phyloP scores from a whole-genome alignment of 2,797 vertebrate genomes.

The Coluber constrictor region DNA sequence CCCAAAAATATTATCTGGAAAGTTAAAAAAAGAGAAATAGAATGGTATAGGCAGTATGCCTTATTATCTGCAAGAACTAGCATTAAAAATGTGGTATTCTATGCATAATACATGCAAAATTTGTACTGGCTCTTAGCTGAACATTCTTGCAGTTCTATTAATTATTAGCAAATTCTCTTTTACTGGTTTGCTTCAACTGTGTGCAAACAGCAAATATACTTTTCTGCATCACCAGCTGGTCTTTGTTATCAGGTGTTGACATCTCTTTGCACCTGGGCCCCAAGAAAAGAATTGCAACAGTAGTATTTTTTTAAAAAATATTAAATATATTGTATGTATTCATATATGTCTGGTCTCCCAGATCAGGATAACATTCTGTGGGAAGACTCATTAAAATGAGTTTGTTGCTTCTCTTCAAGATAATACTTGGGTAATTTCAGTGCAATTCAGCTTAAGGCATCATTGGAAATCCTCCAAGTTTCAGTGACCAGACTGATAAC shows the following conservation, averaged over 20 bases:
- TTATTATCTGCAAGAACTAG: slow-evolving; percentile 8
- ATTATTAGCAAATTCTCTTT: background rate
- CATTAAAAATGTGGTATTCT: background rate
- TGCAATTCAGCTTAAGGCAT: background rate
- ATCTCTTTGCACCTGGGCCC: background rate
- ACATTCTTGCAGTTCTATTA: background rate
- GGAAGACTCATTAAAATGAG: background rate
- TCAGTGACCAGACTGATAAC: background rate
- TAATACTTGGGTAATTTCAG: background rate
- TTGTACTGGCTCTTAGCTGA: background rate
- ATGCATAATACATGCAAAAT: slow-evolving; percentile 15
- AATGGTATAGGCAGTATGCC: background rate
- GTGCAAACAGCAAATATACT: slow-evolving; percentile 30
- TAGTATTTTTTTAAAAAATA: background rate
- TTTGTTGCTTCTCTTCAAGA: background rate
- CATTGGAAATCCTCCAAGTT: background rate
- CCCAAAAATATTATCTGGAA: background rate
- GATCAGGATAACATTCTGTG: background rate
- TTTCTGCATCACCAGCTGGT: slow-evolving; percentile 8
- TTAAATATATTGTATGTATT: background rate
- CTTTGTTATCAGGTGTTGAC: background rate
- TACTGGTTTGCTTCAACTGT: background rate
- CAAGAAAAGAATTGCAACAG: background rate
- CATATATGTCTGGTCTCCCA: background rate
- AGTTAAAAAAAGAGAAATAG: background rate